Base-by-base conservation (phyloP, 2,888 invertebrate genomes). In the Agriotes lineatus region DNA sequence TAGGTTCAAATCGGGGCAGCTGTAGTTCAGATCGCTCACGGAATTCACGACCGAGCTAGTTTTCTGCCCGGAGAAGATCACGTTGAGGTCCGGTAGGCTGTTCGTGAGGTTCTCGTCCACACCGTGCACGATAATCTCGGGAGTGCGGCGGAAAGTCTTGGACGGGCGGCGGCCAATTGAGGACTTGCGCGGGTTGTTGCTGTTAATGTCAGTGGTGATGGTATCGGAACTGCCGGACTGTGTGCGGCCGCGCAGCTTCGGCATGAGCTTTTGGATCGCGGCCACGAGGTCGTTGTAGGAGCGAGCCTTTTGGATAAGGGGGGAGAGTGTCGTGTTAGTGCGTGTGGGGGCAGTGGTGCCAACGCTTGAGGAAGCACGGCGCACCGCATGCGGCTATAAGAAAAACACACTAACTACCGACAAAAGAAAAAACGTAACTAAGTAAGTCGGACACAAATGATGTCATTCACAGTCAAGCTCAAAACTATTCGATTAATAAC, bases 361-460 rank as follows among this genome's bases (percentile, higher is more conserved):
- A 79, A 80, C 75, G 70, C 74, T 70, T 70, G 74, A 70, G 61
- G 75, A 71, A 74, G 78, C 77, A 78, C 74, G 77, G 79, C 77
- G 77, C 75, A 77, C 78, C 72, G 76, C 81, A 82, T 80, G 82
- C 82, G 76, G 80, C 83, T 82, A 83, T 78, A 83, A 82, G 77
- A 79, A 77, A 80, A 79, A 80, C 80, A 78, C 74, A 76, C 73
- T 73, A 75, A 71, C 76, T 72, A 75, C 71, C 70, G 63, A 72
- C 69, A 71, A 62, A 42, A 71, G 44, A 66, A 42, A 59, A 63
- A 25, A 25, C 25, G 33, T 57, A 56, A 62, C 35, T 66, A 39
- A 69, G 59, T 45, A 52, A 33, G 25, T 58, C 42, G 42, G 22
- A 44, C 50, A 61, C 12, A 45, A 35, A 44, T 60, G 33, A 48